Base-by-base conservation (phyloP, 2,888 invertebrate species). In the Brachyptera risi region DNA sequence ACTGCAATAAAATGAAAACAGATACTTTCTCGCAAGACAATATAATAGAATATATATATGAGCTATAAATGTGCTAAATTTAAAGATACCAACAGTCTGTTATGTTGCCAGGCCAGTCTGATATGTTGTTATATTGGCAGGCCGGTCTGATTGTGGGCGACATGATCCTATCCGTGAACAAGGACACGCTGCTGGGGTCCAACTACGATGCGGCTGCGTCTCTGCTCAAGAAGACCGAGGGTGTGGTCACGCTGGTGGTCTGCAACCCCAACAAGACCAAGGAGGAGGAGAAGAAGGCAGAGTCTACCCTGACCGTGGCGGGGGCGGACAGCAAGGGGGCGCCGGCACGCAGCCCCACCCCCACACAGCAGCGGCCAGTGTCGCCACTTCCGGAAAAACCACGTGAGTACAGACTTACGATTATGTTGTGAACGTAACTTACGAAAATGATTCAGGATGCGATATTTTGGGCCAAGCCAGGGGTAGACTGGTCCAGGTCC, bases 131-230 rank as follows among this genome's bases (percentile, higher is more conserved):
- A 11, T 31, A 5, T 7, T 31, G 7, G 31, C 79, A 92, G 90
- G 93, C 92, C 69, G 95, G 97, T 58, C 82, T 99, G 50, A 89
- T 91, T 79, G 96, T 97, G 60, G 98, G 98, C 65, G 98, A 99
- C 77, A 93, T 98, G 90, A 89, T 99, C 67, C 80, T 99, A 64
- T 90, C 94, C 44, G 94, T 98, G 54, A 99, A 99, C 77, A 90
- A 92, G 70, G 95, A 97, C 71, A 90, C 94, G 21, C 78, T 94
- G 58, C 79, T 92, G 15, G 92, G 91, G 66, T 87, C 89, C 66
- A 92, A 86, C 72, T 94, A 94, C 71, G 93, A 94, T 71, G 86
- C 88, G 72, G 93, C 93, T 19, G 90, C 91, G 47, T 84, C 84
- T 24, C 81, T 92, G 68, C 75, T 95, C 59, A 94, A 93, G 73